Evolutionary conservation across 2,797 vertebrate genomes (phyloP), one percentile per base, ranked within the genome.

Genomic region (Poecile montanus): DNA sequence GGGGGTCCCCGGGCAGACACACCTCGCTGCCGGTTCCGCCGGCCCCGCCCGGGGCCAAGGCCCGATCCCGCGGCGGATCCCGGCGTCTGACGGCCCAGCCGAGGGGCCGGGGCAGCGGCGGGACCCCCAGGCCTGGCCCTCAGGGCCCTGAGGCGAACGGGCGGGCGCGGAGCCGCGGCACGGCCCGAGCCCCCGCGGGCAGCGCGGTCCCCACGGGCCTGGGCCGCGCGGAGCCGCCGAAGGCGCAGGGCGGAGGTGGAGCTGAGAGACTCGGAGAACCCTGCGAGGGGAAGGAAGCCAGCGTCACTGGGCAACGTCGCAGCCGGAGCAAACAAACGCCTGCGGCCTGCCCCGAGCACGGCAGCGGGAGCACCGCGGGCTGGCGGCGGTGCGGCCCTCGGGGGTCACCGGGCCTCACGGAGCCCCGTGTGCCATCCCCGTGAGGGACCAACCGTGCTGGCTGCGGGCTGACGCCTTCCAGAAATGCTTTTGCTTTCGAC

Each of bases 241-340:
- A 50, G 71, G 83, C 86, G 56, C 65, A 34, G 81, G 77, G 81
- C 27, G 87, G 93, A 93, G 94, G 94, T 72, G 92, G 94, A 76
- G 92, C 94, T 54, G 91, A 57, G 45, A 44, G 74, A 3, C 87
- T 73, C 36, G 11, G 53, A 76, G 91, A 66, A 67, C 50, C 79
- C 25, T 10, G 70, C 27, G 38, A 93, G 80, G 89, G 93, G 94
- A 89, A 94, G 93, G 94, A 92, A 94, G 91, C 66, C 77, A 4
- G 47, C 91, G 54, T 92, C 94, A 87, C 95, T 38, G 61, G 63
- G 89, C 86, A 92, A 89, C 95, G 32, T 48, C 15, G 22, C 73
- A 16, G 61, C 5, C 30, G 30, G 58, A 7, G 21, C 91, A 81
- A 93, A 88, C 93, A 92, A 42, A 78, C 4, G 11, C 45, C 36